Conservation (phyloP, 1,140 invertebrate species). For the Samia ricini region DNA sequence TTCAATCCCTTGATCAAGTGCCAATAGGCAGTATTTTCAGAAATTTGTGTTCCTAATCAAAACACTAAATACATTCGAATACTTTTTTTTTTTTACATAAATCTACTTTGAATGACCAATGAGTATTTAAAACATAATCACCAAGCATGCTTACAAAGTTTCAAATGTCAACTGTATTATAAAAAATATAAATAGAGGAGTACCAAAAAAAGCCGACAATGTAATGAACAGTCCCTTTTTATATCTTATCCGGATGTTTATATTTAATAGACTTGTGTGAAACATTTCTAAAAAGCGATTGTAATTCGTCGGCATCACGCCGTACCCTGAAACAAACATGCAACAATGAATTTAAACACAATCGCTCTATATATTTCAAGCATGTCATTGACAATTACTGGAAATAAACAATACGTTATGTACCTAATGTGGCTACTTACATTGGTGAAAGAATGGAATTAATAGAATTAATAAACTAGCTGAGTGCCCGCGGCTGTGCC, state of each 20-base stretch:
- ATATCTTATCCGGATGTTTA: constrained; percentile 6
- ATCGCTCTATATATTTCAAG: background rate
- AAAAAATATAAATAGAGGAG: background rate
- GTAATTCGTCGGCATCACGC: constrained; percentile 15
- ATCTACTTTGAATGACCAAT: no score
- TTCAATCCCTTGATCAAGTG: no score
- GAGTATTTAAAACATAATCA: background rate
- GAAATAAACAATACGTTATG: no score
- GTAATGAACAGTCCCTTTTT: constrained; percentile 18
- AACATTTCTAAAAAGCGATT: constrained; percentile 11
- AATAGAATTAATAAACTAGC: no score
- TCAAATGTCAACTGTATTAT: constrained; percentile 2
- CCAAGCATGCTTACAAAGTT: no score
- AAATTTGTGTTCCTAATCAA: no score
- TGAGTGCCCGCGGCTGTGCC: no score
- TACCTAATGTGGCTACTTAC: background rate
- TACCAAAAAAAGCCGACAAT: constrained; percentile 23
- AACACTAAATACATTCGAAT: no score
- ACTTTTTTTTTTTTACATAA: no score
- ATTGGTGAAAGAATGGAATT: no score
- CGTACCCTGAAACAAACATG: constrained; percentile 18
- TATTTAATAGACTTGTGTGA: background rate
- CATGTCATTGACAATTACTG: no score
- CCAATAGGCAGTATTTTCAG: no score
- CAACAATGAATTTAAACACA: background rate